Conservation (phyloP, 2,113 vertebrate genomes). For the Progne subis region DNA sequence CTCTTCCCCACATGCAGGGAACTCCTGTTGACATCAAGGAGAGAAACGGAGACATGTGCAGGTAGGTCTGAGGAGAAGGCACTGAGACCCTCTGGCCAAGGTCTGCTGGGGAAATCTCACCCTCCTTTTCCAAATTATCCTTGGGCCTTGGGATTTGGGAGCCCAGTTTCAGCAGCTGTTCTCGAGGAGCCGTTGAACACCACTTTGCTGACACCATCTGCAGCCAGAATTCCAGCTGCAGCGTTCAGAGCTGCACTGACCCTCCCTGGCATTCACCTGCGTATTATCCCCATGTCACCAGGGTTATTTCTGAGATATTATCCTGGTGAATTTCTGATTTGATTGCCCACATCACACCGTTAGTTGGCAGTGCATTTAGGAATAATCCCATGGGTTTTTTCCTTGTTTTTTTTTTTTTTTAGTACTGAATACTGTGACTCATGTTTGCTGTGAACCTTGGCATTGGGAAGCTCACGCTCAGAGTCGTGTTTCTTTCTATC, state of each 20-base stretch:
- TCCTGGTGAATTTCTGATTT: not conserved
- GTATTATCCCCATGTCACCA: not conserved
- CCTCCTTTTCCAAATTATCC: not conserved
- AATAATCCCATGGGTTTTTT: fast-evolving
- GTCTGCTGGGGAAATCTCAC: not conserved
- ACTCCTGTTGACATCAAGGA: constrained; percentile 63
- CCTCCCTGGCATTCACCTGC: not conserved
- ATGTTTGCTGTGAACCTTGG: not conserved
- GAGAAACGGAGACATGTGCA: not conserved
- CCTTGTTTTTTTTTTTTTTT: not conserved
- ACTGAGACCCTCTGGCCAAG: not conserved
- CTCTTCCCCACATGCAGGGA: constrained; percentile 63
- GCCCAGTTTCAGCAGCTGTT: not conserved
- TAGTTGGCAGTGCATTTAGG: not conserved
- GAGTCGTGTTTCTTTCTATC: not conserved
- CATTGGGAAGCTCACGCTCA: not conserved
- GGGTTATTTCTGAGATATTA: not conserved
- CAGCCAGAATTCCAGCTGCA: not conserved
- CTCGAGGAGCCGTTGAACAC: not conserved
- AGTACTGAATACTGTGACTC: not conserved
- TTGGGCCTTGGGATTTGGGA: not conserved
- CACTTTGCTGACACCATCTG: not conserved
- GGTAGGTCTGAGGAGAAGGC: not conserved
- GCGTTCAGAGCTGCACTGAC: fast-evolving
- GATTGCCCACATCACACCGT: not conserved